Conservation (phyloP, 2,797 vertebrate genomes). For the Coracias cyanogaster region DNA sequence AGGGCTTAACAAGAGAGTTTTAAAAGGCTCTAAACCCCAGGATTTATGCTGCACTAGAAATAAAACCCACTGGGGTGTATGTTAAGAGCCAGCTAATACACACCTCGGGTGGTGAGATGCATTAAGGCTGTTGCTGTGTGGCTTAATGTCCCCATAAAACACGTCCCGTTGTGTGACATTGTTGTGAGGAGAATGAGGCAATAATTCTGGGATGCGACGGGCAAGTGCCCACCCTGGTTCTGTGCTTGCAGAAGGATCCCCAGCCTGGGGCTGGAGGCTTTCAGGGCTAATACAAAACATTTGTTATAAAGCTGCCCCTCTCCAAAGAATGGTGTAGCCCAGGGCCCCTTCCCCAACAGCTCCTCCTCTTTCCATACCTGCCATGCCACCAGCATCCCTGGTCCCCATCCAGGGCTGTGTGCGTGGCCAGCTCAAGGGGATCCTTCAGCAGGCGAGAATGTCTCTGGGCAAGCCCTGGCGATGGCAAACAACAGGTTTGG, state of each 20-base stretch:
- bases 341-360: rapidly evolving
- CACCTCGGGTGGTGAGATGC: conserved; percentile 22
- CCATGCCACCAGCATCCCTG: not conserved
- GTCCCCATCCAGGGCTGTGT: not conserved
- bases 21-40: conserved; percentile 20
- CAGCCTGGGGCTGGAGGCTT: not conserved
- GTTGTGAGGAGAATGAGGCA: conserved; percentile 56
- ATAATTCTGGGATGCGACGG: not conserved
- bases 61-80: conserved; percentile 1
- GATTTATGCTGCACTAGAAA: conserved; percentile 11
- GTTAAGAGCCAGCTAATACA: conserved; percentile 42
- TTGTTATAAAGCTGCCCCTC: not conserved
- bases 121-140: not conserved
- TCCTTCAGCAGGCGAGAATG: not conserved
- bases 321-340: not conserved
- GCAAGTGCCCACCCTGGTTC: not conserved
- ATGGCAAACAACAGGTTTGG: conserved; percentile 59
- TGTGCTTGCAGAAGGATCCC: not conserved
- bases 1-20: conserved; percentile 22
- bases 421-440: not conserved
- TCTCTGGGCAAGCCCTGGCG: not conserved
- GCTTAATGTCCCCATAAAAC: conserved; percentile 59
- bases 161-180: conserved; percentile 18
- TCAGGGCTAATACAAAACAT: conserved; percentile 25
- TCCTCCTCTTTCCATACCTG: not conserved